phyloP scores from a whole-genome alignment of 2,113 vertebrate species.

The Alosa alosa region DNA sequence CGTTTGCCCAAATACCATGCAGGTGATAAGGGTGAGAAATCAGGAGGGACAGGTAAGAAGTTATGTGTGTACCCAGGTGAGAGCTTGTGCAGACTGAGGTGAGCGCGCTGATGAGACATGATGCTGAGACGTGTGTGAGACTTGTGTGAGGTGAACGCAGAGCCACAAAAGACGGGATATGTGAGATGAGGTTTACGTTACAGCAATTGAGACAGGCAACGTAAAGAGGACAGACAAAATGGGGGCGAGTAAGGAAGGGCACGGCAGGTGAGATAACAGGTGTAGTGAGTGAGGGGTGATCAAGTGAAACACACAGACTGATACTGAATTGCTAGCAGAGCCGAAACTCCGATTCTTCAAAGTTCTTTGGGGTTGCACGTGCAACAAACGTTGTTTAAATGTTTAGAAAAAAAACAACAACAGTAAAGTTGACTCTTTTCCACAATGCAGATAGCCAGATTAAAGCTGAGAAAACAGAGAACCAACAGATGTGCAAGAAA shows the following conservation, averaged over 20 bases:
- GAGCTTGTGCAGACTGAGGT: too few species aligned
- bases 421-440: background rate
- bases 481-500: background rate
- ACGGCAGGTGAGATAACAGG: background rate
- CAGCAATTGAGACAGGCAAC: background rate
- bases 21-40: background rate
- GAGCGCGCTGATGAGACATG: background rate
- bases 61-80: background rate
- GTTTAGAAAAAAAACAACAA: too few species aligned
- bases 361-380: too few species aligned
- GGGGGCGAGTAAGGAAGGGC: background rate
- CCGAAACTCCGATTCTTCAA: too few species aligned
- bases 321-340: too few species aligned
- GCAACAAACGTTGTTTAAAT: too few species aligned
- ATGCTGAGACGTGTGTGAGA: background rate
- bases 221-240: too few species aligned
- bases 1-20: background rate
- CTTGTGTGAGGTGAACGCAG: background rate
- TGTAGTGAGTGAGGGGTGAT: background rate
- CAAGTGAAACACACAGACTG: too few species aligned
- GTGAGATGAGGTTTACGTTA: background rate
- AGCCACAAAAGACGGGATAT: background rate
- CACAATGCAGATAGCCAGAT: background rate
- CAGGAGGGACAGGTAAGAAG: background rate
- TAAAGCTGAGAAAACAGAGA: background rate